Percentiles rank a stretch among this genome's conserved stretches.
Conservation (phyloP, 2,888 invertebrate species). For the Dioctria linearis region DNA sequence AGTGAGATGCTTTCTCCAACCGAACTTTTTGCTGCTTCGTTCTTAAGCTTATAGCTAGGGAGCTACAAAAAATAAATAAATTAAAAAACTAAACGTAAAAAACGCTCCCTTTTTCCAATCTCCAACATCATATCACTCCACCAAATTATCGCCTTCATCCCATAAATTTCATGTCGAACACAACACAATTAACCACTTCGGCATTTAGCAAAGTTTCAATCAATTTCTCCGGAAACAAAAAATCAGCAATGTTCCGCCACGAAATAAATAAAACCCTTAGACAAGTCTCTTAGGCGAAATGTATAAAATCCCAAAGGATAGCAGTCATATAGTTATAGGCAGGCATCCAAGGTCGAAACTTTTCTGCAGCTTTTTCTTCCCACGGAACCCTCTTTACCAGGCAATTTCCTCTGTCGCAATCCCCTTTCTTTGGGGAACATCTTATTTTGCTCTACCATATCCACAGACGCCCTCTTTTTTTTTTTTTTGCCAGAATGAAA, state of each 20-base stretch:
- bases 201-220: constrained; percentile 46
- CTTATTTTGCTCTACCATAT: constrained; percentile 44
- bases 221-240: constrained; percentile 39
- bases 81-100: no score
- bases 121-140: no score
- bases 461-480: constrained; percentile 18
- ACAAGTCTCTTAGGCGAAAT: constrained; percentile 5
- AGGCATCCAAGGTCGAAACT: constrained; percentile 55
- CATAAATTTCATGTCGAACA: constrained; percentile 15
- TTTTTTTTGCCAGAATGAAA: background rate
- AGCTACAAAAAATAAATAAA: no score
- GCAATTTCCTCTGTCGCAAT: constrained; percentile 38
- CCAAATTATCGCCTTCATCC: constrained; percentile 12
- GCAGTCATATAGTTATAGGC: background rate
- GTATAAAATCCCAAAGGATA: background rate
- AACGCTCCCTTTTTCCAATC: no score
- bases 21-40: no score
- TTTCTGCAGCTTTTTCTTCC: constrained; percentile 57
- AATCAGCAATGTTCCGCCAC: constrained; percentile 36
- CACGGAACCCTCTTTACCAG: constrained; percentile 44
- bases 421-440: constrained; percentile 39
- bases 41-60: no score
- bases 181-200: constrained; percentile 52
- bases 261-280: constrained; percentile 50
- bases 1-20: no score